Conservation (phyloP, 2,797 vertebrate species). For the Menidia menidia region DNA sequence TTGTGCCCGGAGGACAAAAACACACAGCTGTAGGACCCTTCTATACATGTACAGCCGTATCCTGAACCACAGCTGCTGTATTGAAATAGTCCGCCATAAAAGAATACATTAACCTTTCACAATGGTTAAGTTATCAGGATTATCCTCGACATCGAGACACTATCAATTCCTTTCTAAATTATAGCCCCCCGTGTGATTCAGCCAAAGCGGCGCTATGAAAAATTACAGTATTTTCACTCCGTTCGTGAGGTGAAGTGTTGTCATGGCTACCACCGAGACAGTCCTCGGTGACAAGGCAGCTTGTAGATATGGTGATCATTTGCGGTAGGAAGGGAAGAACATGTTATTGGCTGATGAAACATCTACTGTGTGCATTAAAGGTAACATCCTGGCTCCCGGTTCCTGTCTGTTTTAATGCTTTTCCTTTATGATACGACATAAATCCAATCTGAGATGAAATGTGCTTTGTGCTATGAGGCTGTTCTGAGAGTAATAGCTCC, state of each 20-base stretch:
- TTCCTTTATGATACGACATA: constrained; percentile 24
- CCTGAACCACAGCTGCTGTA: not conserved
- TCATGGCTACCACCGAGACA: constrained; percentile 47
- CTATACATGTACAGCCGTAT: not conserved
- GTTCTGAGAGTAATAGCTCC: not conserved
- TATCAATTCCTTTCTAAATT: constrained; percentile 54
- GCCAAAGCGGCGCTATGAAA: constrained; percentile 46
- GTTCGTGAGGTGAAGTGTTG: constrained; percentile 42
- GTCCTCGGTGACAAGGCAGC: constrained; percentile 24
- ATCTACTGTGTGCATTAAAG: not conserved
- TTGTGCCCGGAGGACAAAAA: constrained; percentile 13
- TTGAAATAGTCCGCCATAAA: not conserved
- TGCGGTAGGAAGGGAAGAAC: constrained; percentile 12
- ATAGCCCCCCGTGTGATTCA: constrained; percentile 38
- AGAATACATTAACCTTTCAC: constrained; percentile 72
- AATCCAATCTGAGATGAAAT: constrained; percentile 18
- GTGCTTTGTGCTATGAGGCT: not conserved
- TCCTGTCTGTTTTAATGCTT: constrained; percentile 10
- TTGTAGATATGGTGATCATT: constrained; percentile 34
- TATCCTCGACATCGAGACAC: constrained; percentile 49
- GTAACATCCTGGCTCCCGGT: not conserved
- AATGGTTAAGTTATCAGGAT: constrained; percentile 19
- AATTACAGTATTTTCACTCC: constrained; percentile 34
- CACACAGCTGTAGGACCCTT: not conserved
- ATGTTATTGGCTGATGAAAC: constrained; percentile 10